Evolutionary conservation across 2,113 vertebrate species (phyloP), one percentile per base, ranked within the genome.

Genomic region (Lates calcarifer): DNA sequence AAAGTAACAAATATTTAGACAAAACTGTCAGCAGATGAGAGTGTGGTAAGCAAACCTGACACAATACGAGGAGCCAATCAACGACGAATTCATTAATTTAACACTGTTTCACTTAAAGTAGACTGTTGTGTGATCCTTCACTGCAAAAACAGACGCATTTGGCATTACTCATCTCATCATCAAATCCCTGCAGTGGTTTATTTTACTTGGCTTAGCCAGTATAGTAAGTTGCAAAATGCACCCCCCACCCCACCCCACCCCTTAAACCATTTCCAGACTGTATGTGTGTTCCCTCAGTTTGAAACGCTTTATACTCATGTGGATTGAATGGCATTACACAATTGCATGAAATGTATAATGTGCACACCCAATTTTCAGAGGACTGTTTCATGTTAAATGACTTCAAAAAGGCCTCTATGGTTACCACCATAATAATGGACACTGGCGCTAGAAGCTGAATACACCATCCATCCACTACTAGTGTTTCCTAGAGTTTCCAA

Each of bases 201-300:
- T 91, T 93, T 92, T 56, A 47, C 84, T 92, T 91, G 87, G 90
- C 89, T 66, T 71, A 8, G 37, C 37, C 28, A 0, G 35, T 35
- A 73, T 14, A 79, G 55, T 67, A 85, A 68, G 70, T 88, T 91
- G 84, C 90, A 90, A 90, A 91, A 89, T 77, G 18, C 63, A 62
- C 55, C 68, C 78, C 12, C 28, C 66, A n/a, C n/a, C n/a, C n/a
- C n/a, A 47, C 68, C 78, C 18, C 33, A 66, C 74, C 84, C 63
- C 47, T 78, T 72, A 82, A 91, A 94, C 84, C 43, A 9, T 87
- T 92, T 93, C 91, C 91, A 94, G 90, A 87, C 87, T 75, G 14
- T 61, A 73, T 67, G 82, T 74, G 68, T 51, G 66, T 84, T 87
- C 70, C 35, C 80, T 69, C 81, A 58, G 74, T 88, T 79, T 88